Conservation (phyloP, 2,113 vertebrate species). For the Hippocampus abdominalis region DNA sequence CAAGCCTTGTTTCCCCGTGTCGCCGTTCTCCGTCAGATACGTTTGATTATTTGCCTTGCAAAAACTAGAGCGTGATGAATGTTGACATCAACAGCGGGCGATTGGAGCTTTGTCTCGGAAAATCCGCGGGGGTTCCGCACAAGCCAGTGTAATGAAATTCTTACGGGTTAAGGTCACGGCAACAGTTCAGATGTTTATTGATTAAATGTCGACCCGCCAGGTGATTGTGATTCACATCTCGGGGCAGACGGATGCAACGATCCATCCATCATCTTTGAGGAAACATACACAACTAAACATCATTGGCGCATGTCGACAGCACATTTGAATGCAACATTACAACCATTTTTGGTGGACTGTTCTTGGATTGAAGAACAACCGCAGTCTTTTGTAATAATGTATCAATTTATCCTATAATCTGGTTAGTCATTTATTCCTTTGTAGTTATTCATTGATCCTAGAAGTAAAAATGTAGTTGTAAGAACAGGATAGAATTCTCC, state of each 20-base stretch:
- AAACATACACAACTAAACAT: constrained; percentile 41
- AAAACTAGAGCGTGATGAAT: constrained; percentile 45
- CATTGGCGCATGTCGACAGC: background rate
- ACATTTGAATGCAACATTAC: constrained; percentile 9
- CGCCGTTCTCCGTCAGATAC: constrained; percentile 14
- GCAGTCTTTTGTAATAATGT: background rate
- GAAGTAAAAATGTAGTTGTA: too few species aligned
- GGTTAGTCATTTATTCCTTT: too few species aligned
- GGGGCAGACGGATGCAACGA: constrained; percentile 51
- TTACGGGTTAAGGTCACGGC: constrained; percentile 65
- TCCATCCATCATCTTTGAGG: constrained; percentile 62
- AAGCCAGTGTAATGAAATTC: constrained; percentile 64
- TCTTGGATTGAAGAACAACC: background rate
- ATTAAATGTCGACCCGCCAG: constrained; percentile 73
- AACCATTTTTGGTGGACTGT: background rate
- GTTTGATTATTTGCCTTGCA: constrained; percentile 48
- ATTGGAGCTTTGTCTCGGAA: constrained; percentile 47
- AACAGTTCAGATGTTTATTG: constrained; percentile 76
- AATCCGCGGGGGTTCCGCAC: constrained; percentile 48
- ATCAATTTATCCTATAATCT: too few species aligned
- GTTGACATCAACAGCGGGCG: constrained; percentile 45
- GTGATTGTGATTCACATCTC: constrained; percentile 74
- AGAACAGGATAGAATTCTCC: too few species aligned
- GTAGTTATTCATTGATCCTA: too few species aligned
- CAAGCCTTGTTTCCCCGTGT: constrained; percentile 23